Percentiles rank a stretch among this genome's conserved stretches.
Evolutionary conservation across 2,113 vertebrate species (phyloP).

Genomic region (Pangasianodon hypophthalmus): DNA sequence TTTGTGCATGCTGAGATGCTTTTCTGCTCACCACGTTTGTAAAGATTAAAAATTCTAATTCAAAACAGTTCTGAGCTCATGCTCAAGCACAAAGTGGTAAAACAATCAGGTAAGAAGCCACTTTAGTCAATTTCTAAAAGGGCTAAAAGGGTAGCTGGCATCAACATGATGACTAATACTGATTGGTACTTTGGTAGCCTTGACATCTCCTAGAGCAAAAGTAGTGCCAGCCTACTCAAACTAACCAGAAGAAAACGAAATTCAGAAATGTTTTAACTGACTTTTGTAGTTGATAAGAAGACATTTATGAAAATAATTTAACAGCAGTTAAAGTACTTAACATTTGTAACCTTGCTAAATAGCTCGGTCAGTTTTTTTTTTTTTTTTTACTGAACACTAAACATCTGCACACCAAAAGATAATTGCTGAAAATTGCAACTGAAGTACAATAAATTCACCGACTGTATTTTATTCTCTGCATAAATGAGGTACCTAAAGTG

Average conservation of each 20-base stretch:
- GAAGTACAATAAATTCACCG: background rate
- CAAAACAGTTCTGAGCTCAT: too few species aligned
- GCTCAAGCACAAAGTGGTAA: too few species aligned
- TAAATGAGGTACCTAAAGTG: background rate
- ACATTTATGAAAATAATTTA: background rate
- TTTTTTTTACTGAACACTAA: background rate
- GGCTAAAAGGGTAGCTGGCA: background rate
- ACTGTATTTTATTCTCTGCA: background rate
- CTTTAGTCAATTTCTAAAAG: background rate
- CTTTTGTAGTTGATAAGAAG: background rate
- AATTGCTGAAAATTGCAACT: background rate
- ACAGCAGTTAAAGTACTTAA: background rate
- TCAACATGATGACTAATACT: too few species aligned
- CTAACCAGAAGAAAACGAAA: background rate
- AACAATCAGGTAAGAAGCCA: too few species aligned
- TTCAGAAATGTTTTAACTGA: too few species aligned
- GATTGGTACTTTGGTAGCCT: background rate
- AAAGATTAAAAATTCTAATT: too few species aligned
- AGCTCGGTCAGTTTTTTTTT: background rate
- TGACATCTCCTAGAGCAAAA: background rate
- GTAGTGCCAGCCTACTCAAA: background rate
- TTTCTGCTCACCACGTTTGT: too few species aligned
- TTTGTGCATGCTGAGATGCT: too few species aligned
- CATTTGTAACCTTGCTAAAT: background rate
- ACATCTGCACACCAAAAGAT: background rate